These are phyloP conservation scores for Cichladusa arquata DNA, from an alignment of 2,113 vertebrate species.

Conservation along the genomic window DNA sequence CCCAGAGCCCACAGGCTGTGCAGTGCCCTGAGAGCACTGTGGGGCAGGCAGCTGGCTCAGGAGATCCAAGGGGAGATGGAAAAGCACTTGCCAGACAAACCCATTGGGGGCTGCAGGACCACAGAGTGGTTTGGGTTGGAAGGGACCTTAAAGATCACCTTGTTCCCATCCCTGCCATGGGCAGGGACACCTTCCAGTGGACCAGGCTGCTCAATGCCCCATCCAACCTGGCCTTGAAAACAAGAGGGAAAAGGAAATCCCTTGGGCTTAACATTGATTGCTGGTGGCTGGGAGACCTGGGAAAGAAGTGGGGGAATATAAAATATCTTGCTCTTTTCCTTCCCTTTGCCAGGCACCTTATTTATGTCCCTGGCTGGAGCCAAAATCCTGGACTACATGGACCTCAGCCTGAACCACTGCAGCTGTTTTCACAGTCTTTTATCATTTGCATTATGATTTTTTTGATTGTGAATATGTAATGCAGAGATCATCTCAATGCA, in stretches of 20 bases:
- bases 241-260: neutral
- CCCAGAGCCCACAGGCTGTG: neutral
- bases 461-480: neutral
- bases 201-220: neutral
- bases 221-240: neutral
- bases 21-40: neutral
- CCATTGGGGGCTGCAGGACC: neutral
- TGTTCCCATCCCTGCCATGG: neutral
- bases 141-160: neutral
- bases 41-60: neutral
- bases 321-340: neutral
- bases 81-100: neutral
- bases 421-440: neutral
- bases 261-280: neutral
- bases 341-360: neutral
- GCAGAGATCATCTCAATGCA: neutral
- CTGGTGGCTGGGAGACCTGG: neutral
- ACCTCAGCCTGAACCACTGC: neutral
- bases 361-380: neutral
- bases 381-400: neutral
- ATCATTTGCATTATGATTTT: neutral
- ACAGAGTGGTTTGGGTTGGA: neutral
- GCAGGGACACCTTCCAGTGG: neutral
- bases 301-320: neutral
- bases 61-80: neutral